Evolutionary conservation across 2,888 invertebrate species (phyloP), one percentile per base, ranked within the genome.

Genomic region (Thecocarcelia acutangulata): DNA sequence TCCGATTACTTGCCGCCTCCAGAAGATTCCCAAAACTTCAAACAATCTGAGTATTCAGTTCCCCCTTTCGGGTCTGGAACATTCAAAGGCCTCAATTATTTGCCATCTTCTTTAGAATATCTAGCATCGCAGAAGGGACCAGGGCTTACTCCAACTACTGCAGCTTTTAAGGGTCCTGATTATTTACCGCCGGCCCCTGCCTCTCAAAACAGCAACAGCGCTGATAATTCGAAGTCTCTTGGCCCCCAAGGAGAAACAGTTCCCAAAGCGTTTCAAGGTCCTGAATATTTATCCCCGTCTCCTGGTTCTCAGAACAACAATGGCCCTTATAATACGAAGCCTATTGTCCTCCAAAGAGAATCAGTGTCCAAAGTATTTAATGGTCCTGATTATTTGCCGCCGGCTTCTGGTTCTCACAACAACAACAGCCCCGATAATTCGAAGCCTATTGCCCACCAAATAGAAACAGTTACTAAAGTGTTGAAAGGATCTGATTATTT

Each of bases 1-100:
- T 83, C 84, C 0, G 83, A 74, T 12, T 86, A 86, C 63, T 48
- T 85, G 61, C 84, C 86, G 5, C 85, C n/a, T n/a, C n/a, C n/a
- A n/a, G n/a, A n/a, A n/a, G n/a, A n/a, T n/a, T n/a, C n/a, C n/a
- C n/a, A n/a, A n/a, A n/a, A n/a, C n/a, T n/a, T n/a, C n/a, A n/a
- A n/a, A n/a, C n/a, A n/a, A n/a, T n/a, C n/a, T n/a, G n/a, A n/a
- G n/a, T n/a, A n/a, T n/a, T n/a, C n/a, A n/a, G n/a, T n/a, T n/a
- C n/a, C 87, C 50, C 3, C 46, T 11, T 13, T 13, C 2, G 46
- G 9, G 4, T 8, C 74, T 11, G 9, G 24, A 63, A 9, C 17
- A 0, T 82, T 59, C 3, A 72, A 48, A n/a, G 78, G 28, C 15
- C 48, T 70, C 0, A 66, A 78, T 15, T 74, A 74, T 54, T 74